A percentile compares a stretch with the other conserved stretches of the same genome.
Conservation (phyloP, 2,113 vertebrate genomes). For the Haemorhous mexicanus region DNA sequence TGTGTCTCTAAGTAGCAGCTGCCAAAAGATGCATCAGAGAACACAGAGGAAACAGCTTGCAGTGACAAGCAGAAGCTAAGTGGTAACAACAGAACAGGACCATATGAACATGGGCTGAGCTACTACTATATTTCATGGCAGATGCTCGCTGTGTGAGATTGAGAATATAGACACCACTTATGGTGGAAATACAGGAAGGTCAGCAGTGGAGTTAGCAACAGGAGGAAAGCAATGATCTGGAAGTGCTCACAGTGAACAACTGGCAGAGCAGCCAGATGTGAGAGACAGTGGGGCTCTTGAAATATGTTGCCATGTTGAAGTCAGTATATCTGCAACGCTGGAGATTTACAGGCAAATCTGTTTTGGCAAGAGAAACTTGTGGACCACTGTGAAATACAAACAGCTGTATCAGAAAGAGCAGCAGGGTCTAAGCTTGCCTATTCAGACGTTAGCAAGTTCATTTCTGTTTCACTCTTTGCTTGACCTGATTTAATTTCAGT, state of each 20-base stretch:
- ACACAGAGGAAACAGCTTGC: neutral
- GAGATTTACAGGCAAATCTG: neutral
- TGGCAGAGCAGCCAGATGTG: neutral
- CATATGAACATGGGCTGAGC: neutral
- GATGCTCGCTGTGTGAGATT: neutral
- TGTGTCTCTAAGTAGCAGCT: neutral
- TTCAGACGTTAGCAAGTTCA: neutral
- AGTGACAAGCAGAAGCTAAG: neutral
- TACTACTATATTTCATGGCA: neutral
- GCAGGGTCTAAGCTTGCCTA: neutral
- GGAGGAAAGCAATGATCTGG: neutral
- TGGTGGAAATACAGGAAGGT: neutral
- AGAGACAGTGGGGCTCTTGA: neutral
- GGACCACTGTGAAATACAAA: neutral
- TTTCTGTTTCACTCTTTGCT: neutral
- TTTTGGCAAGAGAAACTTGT: neutral
- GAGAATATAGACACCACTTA: neutral
- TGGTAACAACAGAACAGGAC: neutral
- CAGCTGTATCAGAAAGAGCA: neutral
- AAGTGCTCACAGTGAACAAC: neutral
- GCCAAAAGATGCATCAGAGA: constrained; percentile 28
- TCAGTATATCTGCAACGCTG: neutral
- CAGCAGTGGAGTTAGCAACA: neutral
- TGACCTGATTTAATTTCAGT: neutral
- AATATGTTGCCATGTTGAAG: neutral